Evolutionary conservation across 1,140 invertebrate species (phyloP), one percentile per base, ranked within the genome.

Genomic region (Rhopalosiphum maidis): DNA sequence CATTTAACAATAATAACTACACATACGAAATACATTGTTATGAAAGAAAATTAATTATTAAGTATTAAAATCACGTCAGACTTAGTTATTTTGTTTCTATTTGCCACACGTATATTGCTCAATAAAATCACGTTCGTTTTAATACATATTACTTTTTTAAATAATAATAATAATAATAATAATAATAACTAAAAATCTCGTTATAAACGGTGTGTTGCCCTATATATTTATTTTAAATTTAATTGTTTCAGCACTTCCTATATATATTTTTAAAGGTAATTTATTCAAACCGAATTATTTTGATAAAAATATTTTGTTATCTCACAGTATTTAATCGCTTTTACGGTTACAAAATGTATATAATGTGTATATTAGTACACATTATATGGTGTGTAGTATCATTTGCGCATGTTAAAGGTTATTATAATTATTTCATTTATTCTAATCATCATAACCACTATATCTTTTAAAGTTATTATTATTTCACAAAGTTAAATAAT

Each of bases 1-100:
- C 23, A 85, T 85, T 85, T 43, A 85, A 25, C 83, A 85, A 85
- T 85, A 85, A 41, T 8, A 43, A 46, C 11, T 9, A 25, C 25
- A 1, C 23, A 41, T 85, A 43, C 22, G 9, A 23, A 3, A 85
- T 41, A 15, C 22, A 30, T 85, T 85, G 83, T 85, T 85, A 85
- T 43, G 23, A 85, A n/a, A 85, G 21, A 85, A 43, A 41, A 25
- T 41, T 25, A 25, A 43, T 43, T 85, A n/a, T n/a, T n/a, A 85
- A 85, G 22, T 85, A 85, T 85, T 85, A 23, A 85, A 41, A 77
- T n/a, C 60, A 77, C 60, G 60, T 77, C n/a, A 77, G 60, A n/a
- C 5, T n/a, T n/a, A 5, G 60, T 77, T 77, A 15, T 48, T 77
- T 77, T 77, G 60, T 77, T n/a, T 77, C 60, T n/a, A 77, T 77